Conservation (phyloP, 2,888 invertebrate species). For the Cataglyphis altisquamis region DNA sequence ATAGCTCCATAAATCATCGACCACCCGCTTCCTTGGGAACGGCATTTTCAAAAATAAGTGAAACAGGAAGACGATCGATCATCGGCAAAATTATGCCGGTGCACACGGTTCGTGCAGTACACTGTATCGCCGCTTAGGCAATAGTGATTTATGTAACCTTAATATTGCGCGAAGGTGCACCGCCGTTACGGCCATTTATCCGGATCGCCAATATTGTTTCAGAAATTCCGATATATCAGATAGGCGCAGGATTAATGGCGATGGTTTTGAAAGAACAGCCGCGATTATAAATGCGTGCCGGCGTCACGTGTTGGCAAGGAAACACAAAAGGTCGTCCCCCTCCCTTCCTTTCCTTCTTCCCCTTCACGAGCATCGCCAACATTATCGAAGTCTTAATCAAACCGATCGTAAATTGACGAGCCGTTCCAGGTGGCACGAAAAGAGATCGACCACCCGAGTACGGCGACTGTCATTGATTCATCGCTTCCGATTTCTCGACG, state of each 20-base stretch:
- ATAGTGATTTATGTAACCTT: conserved; percentile 50
- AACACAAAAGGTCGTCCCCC: conserved; percentile 27
- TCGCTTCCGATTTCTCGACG: conserved; percentile 68
- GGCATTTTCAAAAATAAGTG: conserved; percentile 15
- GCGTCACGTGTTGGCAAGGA: background rate
- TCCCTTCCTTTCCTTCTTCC: background rate
- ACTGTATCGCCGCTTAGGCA: conserved; percentile 36
- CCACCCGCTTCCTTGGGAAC: conserved; percentile 26
- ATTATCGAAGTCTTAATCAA: conserved; percentile 71
- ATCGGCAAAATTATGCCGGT: conserved; percentile 35
- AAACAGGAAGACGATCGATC: conserved; percentile 40
- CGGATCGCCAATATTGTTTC: conserved; percentile 50
- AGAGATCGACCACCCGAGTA: conserved; percentile 60
- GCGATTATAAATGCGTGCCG: conserved; percentile 14
- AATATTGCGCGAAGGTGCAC: conserved; percentile 39
- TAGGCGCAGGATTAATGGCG: conserved; percentile 45
- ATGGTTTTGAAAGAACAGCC: conserved; percentile 10
- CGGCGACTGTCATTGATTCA: conserved; percentile 69
- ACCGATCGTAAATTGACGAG: conserved; percentile 71
- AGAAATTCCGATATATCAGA: conserved; percentile 45
- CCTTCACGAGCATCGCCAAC: conserved; percentile 56
- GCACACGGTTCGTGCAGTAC: conserved; percentile 17
- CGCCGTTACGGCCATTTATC: conserved; percentile 38
- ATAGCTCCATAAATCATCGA: conserved; percentile 25
- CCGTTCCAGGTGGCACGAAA: conserved; percentile 52